These are phyloP conservation scores for Oppia nitens DNA, from an alignment of 1,140 invertebrate genomes.

Conservation along the genomic window DNA sequence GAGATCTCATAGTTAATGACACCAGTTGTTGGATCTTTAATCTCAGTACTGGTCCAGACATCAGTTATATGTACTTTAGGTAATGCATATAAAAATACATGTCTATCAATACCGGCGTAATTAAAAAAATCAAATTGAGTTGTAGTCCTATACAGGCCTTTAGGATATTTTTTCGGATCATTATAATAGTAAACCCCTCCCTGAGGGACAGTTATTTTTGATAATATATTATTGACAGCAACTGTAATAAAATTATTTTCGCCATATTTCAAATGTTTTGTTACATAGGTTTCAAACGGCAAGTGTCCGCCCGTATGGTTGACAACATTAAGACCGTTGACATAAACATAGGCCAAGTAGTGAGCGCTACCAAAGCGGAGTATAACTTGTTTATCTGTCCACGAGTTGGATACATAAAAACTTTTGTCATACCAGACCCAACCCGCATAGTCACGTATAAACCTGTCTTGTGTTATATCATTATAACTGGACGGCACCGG, in stretches of 20 bases:
- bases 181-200: slow-evolving; percentile 33
- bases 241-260: slow-evolving; percentile 61
- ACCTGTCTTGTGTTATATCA: slow-evolving; percentile 65
- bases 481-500: slow-evolving; percentile 92
- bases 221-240: slow-evolving; percentile 80
- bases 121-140: slow-evolving; percentile 95
- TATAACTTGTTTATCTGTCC: slow-evolving; percentile 46
- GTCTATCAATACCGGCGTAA: slow-evolving; percentile 87
- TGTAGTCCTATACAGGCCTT: slow-evolving; percentile 48
- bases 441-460: slow-evolving; percentile 74
- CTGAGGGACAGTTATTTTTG: slow-evolving; percentile 61
- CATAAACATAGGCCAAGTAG: slow-evolving; percentile 74
- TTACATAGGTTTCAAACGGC: slow-evolving; percentile 75
- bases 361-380: slow-evolving; percentile 72
- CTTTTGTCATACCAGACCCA: slow-evolving; percentile 77
- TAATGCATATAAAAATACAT: slow-evolving; percentile 75
- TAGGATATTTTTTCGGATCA: slow-evolving; percentile 35
- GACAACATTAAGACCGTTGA: slow-evolving; percentile 61
- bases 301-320: slow-evolving; percentile 85
- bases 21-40: slow-evolving; percentile 26
- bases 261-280: slow-evolving; percentile 43
- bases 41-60: slow-evolving; percentile 53
- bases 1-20: not conserved
- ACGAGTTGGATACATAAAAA: slow-evolving; percentile 56
- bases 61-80: slow-evolving; percentile 64